Percentiles rank a stretch among this genome's conserved stretches.
phyloP scores from a whole-genome alignment of 2,888 invertebrate species.

The Drosophila maculinotata region DNA sequence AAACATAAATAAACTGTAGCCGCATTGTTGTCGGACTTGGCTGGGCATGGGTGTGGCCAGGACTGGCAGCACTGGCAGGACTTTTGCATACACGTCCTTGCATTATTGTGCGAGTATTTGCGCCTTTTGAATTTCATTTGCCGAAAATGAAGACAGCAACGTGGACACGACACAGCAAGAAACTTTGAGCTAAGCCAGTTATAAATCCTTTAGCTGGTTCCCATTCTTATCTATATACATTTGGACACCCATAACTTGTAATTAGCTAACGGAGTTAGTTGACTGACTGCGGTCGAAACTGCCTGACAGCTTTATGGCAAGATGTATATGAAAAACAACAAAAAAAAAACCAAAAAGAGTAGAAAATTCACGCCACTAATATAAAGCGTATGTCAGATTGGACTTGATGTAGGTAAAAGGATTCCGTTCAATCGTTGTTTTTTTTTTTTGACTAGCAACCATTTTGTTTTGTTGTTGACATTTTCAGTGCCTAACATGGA shows the following conservation, averaged over 20 bases:
- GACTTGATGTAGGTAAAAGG: slow-evolving; percentile 40
- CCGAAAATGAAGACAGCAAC: slow-evolving; percentile 7
- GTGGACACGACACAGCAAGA: not conserved
- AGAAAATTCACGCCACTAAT: not conserved
- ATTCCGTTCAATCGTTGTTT: too few relatives aligned
- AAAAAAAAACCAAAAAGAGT: not conserved
- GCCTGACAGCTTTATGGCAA: slow-evolving; percentile 11
- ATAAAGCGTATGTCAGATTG: slow-evolving; percentile 33
- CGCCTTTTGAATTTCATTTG: slow-evolving; percentile 25
- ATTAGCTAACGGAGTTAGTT: slow-evolving; percentile 35
- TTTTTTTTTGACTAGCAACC: slow-evolving; percentile 7
- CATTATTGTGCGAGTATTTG: slow-evolving; percentile 8
- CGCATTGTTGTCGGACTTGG: slow-evolving; percentile 21
- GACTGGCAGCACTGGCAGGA: not conserved
- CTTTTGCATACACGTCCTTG: not conserved
- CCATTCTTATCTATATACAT: slow-evolving; percentile 6
- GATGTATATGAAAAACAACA: not conserved
- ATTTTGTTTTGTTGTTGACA: slow-evolving; percentile 39
- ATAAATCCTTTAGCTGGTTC: slow-evolving; percentile 12
- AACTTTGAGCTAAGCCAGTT: slow-evolving; percentile 27
- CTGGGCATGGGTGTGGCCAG: slow-evolving; percentile 16
- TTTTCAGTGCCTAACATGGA: slow-evolving; percentile 31
- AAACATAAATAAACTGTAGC: slow-evolving; percentile 66
- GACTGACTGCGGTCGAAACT: slow-evolving; percentile 40
- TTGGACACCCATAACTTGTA: slow-evolving; percentile 25